Percentiles rank a stretch among this genome's conserved stretches.
phyloP scores from a whole-genome alignment of 2,113 vertebrate genomes.

The Aegotheles bennettii region DNA sequence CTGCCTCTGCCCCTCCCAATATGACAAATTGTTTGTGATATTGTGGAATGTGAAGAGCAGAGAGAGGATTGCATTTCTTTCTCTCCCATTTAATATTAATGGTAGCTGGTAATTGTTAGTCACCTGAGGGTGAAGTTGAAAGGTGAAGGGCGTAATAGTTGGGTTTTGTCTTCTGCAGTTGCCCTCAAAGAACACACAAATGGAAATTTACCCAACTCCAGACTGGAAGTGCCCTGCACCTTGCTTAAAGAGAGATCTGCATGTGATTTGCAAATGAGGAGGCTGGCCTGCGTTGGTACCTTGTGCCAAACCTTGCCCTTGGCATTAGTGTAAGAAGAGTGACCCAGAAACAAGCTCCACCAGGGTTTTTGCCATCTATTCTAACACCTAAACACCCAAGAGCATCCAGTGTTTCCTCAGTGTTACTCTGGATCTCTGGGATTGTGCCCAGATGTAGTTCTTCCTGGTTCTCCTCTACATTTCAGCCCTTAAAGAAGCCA shows the following conservation, averaged over 20 bases:
- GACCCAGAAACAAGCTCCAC: background rate
- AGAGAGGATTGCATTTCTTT: constrained; percentile 52
- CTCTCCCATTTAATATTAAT: constrained; percentile 60
- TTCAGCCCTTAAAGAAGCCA: background rate
- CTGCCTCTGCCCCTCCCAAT: constrained; percentile 36
- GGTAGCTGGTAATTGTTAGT: constrained; percentile 52
- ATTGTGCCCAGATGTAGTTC: background rate
- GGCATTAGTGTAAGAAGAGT: background rate
- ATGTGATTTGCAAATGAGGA: background rate
- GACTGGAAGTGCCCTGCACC: background rate
- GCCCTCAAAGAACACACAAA: background rate
- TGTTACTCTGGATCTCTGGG: background rate
- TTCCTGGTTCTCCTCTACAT: background rate
- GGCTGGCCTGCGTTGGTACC: background rate
- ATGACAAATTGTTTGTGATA: constrained; percentile 60
- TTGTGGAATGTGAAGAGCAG: constrained; percentile 57
- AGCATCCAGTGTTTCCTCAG: background rate
- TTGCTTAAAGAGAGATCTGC: background rate
- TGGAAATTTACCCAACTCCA: background rate
- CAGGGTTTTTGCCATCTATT: background rate
- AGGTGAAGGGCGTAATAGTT: constrained; percentile 6
- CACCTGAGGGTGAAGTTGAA: constrained; percentile 54
- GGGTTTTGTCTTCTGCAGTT: background rate
- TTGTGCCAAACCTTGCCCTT: background rate
- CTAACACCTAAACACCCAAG: background rate